Conservation (phyloP, 2,888 invertebrate genomes). For the Dryocosmus kuriphilus region DNA sequence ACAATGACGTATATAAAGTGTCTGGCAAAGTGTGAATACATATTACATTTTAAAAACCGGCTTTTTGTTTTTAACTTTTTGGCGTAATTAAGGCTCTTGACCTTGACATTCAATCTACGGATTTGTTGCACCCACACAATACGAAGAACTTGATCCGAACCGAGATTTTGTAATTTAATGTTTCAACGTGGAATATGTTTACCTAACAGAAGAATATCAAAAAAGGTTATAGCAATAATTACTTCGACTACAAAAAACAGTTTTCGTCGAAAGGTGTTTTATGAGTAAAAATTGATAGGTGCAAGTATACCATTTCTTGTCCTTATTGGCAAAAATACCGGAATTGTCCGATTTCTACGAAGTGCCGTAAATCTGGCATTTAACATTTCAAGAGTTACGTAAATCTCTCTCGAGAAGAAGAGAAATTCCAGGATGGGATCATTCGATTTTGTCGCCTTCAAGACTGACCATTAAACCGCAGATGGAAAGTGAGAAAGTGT, state of each 20-base stretch:
- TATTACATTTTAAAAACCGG: not conserved
- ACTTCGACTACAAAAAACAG: not conserved
- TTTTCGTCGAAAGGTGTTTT: not conserved
- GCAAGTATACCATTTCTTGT: not conserved
- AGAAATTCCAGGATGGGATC: not conserved
- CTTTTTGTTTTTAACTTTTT: not conserved
- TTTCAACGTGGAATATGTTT: not conserved
- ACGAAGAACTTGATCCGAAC: not conserved
- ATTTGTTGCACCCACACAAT: not conserved
- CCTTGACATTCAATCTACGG: not conserved
- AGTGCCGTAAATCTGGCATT: not conserved
- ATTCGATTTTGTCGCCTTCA: not conserved
- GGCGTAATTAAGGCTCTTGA: not conserved
- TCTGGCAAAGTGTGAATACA: not conserved
- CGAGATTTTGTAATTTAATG: not conserved
- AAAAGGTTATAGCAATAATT: not conserved
- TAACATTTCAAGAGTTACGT: conserved; percentile 22
- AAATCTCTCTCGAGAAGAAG: not conserved
- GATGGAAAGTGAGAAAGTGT: conserved; percentile 23
- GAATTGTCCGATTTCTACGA: not conserved
- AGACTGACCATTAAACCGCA: conserved; percentile 2
- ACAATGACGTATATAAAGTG: not conserved
- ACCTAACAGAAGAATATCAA: not conserved
- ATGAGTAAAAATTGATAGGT: not conserved
- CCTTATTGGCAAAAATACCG: not conserved